Evolutionary conservation across 2,113 vertebrate species (phyloP), one percentile per base, ranked within the genome.

Genomic region (Anoplopoma fimbria): DNA sequence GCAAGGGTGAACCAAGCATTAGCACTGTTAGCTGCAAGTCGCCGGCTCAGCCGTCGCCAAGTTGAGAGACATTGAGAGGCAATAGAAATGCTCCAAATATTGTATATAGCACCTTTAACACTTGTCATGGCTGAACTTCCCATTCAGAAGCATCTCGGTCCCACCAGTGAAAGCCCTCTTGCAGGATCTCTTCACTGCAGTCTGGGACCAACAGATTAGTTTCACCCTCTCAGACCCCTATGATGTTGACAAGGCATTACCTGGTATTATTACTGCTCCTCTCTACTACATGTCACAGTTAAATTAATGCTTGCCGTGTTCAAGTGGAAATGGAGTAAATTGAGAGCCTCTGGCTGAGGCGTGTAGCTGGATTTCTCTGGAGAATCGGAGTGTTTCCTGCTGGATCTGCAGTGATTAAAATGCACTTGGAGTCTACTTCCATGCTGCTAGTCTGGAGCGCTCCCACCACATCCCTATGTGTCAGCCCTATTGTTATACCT

Each of bases 341-440:
- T 60, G 65, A 64, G 67, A 34, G 21, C 3, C 67, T 27, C 47
- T 58, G 72, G 57, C 62, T 70, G 19, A n/a, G 68, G 64, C 36
- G 4, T 38, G 49, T 47, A 15, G 45, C 29, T 68, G 34, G 38
- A 82, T 71, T 75, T 61, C 64, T 70, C n/a, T 65, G 63, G 65
- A 72, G 55, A 58, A 74, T 36, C 40, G 12, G 42, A 31, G 8
- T 51, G 12, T 49, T 64, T 80, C 31, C 79, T 74, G 64, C 69
- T 75, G 53, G 23, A 57, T 4, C 77, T 67, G 27, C 49, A 34
- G 47, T 60, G 57, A 70, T 80, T 79, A 75, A 47, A 69, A 89
- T 53, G 58, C 69, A 71, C 64, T 51, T 45, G 45, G 27, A 78
- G n/a, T 64, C 47, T 21, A 51, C 47, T n/a, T n/a, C n/a, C 0